These are phyloP conservation scores for Moxostoma hubbsi DNA, from an alignment of 2,797 vertebrate genomes.

Conservation along the genomic window DNA sequence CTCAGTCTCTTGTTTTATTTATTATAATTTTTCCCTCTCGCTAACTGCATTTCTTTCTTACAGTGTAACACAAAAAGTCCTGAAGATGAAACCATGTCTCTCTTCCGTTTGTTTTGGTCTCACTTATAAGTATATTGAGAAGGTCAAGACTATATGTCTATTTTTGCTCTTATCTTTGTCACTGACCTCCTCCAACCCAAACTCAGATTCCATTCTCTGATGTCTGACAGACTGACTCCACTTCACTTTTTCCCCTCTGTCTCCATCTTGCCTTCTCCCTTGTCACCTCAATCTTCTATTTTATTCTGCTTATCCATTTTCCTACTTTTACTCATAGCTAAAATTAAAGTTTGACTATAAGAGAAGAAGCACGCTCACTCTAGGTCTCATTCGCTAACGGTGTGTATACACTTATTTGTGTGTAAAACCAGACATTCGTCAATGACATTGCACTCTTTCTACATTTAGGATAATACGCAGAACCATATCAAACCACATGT, in stretches of 20 bases:
- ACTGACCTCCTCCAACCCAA: constrained; percentile 37
- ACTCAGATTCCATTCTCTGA: constrained; percentile 20
- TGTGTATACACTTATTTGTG: too few species aligned
- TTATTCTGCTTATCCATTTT: constrained; percentile 25
- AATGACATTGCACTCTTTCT: too few species aligned
- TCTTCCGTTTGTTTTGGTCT: constrained; percentile 9
- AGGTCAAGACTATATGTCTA: constrained; percentile 66
- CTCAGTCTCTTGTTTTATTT: constrained; percentile 30
- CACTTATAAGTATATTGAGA: constrained; percentile 39
- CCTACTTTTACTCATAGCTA: constrained; percentile 12
- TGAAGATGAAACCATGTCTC: constrained; percentile 56
- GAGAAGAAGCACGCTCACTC: neutral
- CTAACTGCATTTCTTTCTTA: constrained; percentile 27
- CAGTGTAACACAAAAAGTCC: constrained; percentile 14
- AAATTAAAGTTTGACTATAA: constrained; percentile 50
- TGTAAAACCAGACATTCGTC: too few species aligned
- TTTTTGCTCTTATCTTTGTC: constrained; percentile 68
- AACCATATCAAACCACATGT: too few species aligned
- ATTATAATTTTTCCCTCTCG: constrained; percentile 1
- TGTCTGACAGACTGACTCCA: constrained; percentile 24
- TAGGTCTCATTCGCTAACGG: too few species aligned
- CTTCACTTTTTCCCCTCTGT: neutral
- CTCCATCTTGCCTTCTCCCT: neutral
- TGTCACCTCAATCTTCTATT: constrained; percentile 27
- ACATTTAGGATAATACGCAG: too few species aligned